Evolutionary conservation across 2,888 invertebrate species (phyloP), one percentile per base, ranked within the genome.

Genomic region (Drymonia ruficornis): DNA sequence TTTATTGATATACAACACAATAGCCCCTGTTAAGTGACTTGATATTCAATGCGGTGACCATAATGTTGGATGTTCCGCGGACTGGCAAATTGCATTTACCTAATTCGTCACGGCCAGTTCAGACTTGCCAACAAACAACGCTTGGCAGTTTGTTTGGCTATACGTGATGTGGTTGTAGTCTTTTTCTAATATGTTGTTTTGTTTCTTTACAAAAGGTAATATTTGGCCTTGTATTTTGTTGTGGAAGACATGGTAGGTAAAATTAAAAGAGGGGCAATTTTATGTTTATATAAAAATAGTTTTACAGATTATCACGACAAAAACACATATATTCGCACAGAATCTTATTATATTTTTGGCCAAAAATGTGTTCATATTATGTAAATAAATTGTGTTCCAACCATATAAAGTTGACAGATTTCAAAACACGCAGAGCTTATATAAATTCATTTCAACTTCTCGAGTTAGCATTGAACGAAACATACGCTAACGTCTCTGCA

Each of bases 161-260:
- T 68, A 83, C 83, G 82, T 83, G 82, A 77, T 58, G 54, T 64
- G 76, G 69, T 72, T 81, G 68, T 62, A 58, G 64, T 61, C 68
- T 62, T 61, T 52, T 53, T 49, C 36, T 36, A 8, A 36, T 36
- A 38, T 15, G 1, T n/a, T 11, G 31, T 9, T 11, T 31, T 9
- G 2, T 31, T 31, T 31, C 9, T 31, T 31, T 31, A 31, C 9
- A 23, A 23, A 23, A 23, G 5, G 5, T 23, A 23, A 23, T 23
- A 2, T 2, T 23, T 23, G 23, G 3, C 23, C 7, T 23, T 23
- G 3, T 23, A 23, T 2, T 6, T 31, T 31, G 11, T 1, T 4
- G 23, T 4, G 7, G 3, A 23, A 23, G 23, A 23, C 23, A 6
- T 23, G 23, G 3, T 2, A 23, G 23, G 23, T 23, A 0, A 5